Conservation (phyloP, 2,797 vertebrate species). For the Sarcoramphus papa region DNA sequence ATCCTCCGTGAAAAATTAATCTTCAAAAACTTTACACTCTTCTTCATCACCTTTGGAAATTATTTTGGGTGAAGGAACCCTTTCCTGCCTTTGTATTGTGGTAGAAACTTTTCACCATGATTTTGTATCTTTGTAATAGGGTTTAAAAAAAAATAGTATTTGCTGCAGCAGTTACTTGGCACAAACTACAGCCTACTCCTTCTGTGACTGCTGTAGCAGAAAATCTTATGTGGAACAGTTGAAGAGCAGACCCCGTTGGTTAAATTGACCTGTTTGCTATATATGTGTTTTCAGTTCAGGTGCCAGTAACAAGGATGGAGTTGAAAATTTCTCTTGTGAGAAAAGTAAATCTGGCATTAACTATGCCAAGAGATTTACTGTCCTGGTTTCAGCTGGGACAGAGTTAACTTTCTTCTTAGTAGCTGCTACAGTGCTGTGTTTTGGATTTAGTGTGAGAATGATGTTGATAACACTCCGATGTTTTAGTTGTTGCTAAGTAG, state of each 20-base stretch:
- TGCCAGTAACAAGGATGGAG: background rate
- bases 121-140: background rate
- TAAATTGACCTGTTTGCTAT: background rate
- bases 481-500: too few relatives aligned
- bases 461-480: too few relatives aligned
- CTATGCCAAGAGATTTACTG: background rate
- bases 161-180: background rate
- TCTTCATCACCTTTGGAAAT: background rate
- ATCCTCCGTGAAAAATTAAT: background rate
- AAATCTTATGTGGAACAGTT: background rate
- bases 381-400: too few relatives aligned
- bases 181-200: background rate
- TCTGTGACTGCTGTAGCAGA: background rate
- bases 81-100: background rate
- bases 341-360: background rate
- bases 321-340: background rate
- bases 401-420: too few relatives aligned
- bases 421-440: too few relatives aligned
- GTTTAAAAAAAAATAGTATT: background rate
- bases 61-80: background rate
- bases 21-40: background rate
- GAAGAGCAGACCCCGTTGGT: background rate
- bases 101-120: background rate
- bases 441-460: too few relatives aligned
- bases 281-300: background rate